Conservation (phyloP, 2,797 vertebrate species). For the Enteromius viviparus region DNA sequence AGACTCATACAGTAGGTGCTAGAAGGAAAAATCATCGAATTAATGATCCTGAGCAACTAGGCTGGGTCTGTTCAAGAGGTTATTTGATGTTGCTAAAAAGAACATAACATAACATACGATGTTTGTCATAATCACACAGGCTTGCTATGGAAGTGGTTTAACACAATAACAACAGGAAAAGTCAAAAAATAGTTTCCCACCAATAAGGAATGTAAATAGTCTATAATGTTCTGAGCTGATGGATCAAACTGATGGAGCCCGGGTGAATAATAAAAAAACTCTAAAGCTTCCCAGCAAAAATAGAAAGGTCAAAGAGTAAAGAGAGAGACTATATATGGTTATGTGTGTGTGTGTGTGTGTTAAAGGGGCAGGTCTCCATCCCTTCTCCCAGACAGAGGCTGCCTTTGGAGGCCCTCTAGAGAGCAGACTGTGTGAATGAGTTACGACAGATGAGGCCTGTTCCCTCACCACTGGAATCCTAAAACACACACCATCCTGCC, state of each 20-base stretch:
- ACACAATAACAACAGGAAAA: slow-evolving; percentile 4
- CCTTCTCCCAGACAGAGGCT: slow-evolving; percentile 42
- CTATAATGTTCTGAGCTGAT: slow-evolving; percentile 12
- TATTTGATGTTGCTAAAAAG: too few relatives aligned
- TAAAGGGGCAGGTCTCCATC: slow-evolving; percentile 19
- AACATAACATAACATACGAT: neutral
- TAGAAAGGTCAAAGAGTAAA: slow-evolving; percentile 38
- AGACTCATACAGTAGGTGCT: neutral
- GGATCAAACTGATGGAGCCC: slow-evolving; percentile 23
- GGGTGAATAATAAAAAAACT: slow-evolving; percentile 33
- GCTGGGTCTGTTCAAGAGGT: neutral
- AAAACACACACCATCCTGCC: slow-evolving; percentile 48
- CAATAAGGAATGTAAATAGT: slow-evolving; percentile 33
- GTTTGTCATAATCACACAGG: neutral
- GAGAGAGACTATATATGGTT: slow-evolving; percentile 30
- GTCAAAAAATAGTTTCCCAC: slow-evolving; percentile 23
- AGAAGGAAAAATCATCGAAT: neutral
- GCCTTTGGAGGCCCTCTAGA: slow-evolving; percentile 56
- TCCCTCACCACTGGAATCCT: slow-evolving; percentile 54
- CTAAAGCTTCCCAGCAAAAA: slow-evolving; percentile 37
- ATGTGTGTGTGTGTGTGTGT: neutral
- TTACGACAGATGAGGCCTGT: slow-evolving; percentile 49
- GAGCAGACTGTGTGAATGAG: slow-evolving; percentile 52
- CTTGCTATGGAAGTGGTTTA: neutral
- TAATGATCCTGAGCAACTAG: neutral